Evolutionary conservation across 2,888 invertebrate species (phyloP).

Genomic region (Synanthedon formicaeformis): DNA sequence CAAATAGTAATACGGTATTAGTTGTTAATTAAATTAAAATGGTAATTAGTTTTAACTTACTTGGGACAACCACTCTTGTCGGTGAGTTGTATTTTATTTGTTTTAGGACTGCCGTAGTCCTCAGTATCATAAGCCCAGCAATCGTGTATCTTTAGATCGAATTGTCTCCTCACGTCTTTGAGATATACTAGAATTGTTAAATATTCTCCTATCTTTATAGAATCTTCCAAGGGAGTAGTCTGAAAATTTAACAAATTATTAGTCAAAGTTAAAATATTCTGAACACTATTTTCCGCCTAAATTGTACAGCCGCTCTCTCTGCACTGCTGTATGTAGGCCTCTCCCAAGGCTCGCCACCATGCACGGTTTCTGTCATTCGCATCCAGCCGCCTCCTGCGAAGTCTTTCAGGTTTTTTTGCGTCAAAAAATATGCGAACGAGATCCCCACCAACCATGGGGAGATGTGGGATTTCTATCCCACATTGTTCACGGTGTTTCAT

Average conservation of each 20-base stretch:
- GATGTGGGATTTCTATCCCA: too few relatives aligned
- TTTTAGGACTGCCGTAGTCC: conserved; percentile 68
- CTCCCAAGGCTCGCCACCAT: too few relatives aligned
- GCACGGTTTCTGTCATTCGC: too few relatives aligned
- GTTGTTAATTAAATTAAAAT: too few relatives aligned
- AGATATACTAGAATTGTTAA: conserved; percentile 78
- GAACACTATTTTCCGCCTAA: too few relatives aligned
- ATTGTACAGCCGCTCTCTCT: neutral
- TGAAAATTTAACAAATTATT: conserved; percentile 21
- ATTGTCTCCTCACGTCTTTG: conserved; percentile 73
- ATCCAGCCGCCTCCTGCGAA: too few relatives aligned
- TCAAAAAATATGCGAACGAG: too few relatives aligned
- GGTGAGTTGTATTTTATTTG: conserved; percentile 74
- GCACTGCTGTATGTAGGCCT: too few relatives aligned
- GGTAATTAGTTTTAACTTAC: conserved; percentile 36
- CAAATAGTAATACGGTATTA: too few relatives aligned
- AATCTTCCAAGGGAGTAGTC: conserved; percentile 71
- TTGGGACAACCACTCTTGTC: conserved; percentile 76
- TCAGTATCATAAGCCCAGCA: conserved; percentile 80
- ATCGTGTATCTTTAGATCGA: conserved; percentile 77
- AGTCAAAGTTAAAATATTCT: neutral
- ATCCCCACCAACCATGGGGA: too few relatives aligned
- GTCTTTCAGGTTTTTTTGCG: too few relatives aligned
- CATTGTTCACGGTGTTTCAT: too few relatives aligned
- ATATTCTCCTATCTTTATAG: conserved; percentile 78